Percentiles rank a stretch among this genome's conserved stretches.
Evolutionary conservation across 1,140 invertebrate genomes (phyloP).

Genomic region (Scaptomyza pallida): DNA sequence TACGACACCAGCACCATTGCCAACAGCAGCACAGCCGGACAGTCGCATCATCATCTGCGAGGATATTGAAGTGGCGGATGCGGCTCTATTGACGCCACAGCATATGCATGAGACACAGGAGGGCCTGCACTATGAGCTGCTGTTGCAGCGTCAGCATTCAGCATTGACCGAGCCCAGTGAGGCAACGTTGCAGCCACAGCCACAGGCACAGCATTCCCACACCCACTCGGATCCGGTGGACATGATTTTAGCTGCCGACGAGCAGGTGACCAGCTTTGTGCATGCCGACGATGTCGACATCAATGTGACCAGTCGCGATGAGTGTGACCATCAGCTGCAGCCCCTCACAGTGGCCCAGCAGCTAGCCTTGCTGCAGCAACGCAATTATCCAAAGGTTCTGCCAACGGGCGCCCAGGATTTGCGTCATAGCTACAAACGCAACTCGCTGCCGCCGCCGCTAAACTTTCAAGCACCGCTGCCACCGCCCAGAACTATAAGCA

Average conservation of each 20-base stretch:
- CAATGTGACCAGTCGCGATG: constrained; percentile 88
- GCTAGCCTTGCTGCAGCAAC: constrained; percentile 88
- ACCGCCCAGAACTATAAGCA: constrained; percentile 67
- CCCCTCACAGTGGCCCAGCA: constrained; percentile 88
- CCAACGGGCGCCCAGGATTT: constrained; percentile 85
- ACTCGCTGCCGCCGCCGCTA: constrained; percentile 78
- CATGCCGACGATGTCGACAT: constrained; percentile 86
- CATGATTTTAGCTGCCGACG: constrained; percentile 81
- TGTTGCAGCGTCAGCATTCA: constrained; percentile 69
- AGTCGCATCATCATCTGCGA: constrained; percentile 79
- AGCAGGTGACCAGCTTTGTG: constrained; percentile 84
- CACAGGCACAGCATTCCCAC: constrained; percentile 83
- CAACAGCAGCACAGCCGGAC: constrained; percentile 86
- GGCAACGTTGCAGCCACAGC: constrained; percentile 37
- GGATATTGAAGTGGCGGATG: constrained; percentile 78
- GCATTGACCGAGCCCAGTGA: constrained; percentile 72
- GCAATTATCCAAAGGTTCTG: constrained; percentile 92
- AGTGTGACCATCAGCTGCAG: constrained; percentile 63
- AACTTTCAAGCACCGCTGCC: constrained; percentile 86
- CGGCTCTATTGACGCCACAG: constrained; percentile 65
- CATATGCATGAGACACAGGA: constrained; percentile 61
- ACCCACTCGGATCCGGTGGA: constrained; percentile 90
- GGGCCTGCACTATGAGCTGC: constrained; percentile 62
- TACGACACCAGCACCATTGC: constrained; percentile 69
- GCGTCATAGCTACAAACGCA: constrained; percentile 50